These are phyloP conservation scores for Dichetophora obliterata DNA, from an alignment of 2,888 invertebrate species.

Conservation along the genomic window DNA sequence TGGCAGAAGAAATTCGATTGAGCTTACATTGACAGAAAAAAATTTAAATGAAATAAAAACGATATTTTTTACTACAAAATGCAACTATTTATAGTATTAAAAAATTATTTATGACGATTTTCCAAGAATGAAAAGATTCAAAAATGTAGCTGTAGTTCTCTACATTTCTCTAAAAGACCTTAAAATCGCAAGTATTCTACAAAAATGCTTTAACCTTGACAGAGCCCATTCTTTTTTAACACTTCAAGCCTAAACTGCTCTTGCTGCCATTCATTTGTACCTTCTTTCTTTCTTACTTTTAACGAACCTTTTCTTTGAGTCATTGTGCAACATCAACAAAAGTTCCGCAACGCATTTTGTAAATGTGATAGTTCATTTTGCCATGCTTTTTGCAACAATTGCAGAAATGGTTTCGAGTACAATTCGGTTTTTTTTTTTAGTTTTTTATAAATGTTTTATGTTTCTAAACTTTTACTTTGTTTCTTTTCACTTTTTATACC, in stretches of 20 bases:
- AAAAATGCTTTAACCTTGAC: too few species aligned
- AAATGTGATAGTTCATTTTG: conserved; percentile 41
- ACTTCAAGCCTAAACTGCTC: conserved; percentile 48
- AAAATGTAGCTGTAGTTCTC: too few species aligned
- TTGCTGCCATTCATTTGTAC: background rate
- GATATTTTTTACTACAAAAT: too few species aligned
- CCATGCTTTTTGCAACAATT: conserved; percentile 57
- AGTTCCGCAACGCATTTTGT: conserved; percentile 12
- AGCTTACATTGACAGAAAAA: too few species aligned
- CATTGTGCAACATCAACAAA: conserved; percentile 15
- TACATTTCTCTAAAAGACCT: too few species aligned
- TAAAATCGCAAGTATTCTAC: too few species aligned
- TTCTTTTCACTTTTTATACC: conserved; percentile 30
- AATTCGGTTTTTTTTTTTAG: conserved; percentile 20
- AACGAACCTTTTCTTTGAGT: background rate
- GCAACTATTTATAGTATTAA: too few species aligned
- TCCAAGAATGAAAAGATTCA: too few species aligned
- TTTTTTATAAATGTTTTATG: conserved; percentile 31
- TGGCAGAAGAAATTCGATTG: too few species aligned
- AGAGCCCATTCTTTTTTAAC: conserved; percentile 11
- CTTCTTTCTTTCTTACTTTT: background rate
- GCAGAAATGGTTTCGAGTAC: conserved; percentile 62
- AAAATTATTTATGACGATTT: too few species aligned
- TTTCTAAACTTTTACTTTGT: conserved; percentile 48
- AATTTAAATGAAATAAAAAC: too few species aligned